Conservation (phyloP, 2,888 invertebrate species). For the Drosophila flavopinicola region DNA sequence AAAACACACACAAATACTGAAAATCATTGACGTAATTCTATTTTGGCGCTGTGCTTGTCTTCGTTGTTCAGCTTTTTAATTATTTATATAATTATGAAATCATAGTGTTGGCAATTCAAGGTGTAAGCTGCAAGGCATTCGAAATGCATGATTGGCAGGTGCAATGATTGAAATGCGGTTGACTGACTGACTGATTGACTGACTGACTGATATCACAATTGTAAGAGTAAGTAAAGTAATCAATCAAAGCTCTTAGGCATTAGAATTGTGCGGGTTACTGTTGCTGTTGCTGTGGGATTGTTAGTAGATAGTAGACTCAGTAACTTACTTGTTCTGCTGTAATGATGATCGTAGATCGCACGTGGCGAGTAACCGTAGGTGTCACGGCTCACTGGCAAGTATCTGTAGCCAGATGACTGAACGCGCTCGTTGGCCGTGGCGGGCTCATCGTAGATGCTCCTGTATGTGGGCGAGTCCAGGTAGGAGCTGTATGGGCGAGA, state of each 20-base stretch:
- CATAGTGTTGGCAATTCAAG: slow-evolving; percentile 57
- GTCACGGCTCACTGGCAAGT: slow-evolving; percentile 95
- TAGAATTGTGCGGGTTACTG: slow-evolving; percentile 50
- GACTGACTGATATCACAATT: slow-evolving; percentile 32
- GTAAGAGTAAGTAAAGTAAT: slow-evolving; percentile 19
- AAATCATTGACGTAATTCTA: slow-evolving; percentile 72
- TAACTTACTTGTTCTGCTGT: slow-evolving; percentile 93
- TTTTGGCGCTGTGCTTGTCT: slow-evolving; percentile 36
- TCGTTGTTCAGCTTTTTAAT: slow-evolving; percentile 17
- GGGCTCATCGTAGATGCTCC: slow-evolving; percentile 95
- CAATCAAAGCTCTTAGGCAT: slow-evolving; percentile 25
- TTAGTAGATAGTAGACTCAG: slow-evolving; percentile 6
- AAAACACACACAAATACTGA: slow-evolving; percentile 51
- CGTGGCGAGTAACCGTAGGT: slow-evolving; percentile 95
- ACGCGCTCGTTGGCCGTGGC: slow-evolving; percentile 92
- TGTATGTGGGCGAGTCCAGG: slow-evolving; percentile 91
- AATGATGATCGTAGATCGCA: slow-evolving; percentile 94
- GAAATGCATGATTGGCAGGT: slow-evolving; percentile 32
- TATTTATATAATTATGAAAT: slow-evolving; percentile 80
- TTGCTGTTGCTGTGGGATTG: slow-evolving; percentile 49
- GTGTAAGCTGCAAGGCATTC: slow-evolving; percentile 44
- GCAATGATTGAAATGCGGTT: slow-evolving; percentile 41
- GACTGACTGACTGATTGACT: slow-evolving; percentile 22
- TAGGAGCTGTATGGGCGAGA: slow-evolving; percentile 88
- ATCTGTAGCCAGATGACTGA: slow-evolving; percentile 94